Evolutionary conservation across 2,113 vertebrate genomes (phyloP).

Genomic region (Saguinus imperator): DNA sequence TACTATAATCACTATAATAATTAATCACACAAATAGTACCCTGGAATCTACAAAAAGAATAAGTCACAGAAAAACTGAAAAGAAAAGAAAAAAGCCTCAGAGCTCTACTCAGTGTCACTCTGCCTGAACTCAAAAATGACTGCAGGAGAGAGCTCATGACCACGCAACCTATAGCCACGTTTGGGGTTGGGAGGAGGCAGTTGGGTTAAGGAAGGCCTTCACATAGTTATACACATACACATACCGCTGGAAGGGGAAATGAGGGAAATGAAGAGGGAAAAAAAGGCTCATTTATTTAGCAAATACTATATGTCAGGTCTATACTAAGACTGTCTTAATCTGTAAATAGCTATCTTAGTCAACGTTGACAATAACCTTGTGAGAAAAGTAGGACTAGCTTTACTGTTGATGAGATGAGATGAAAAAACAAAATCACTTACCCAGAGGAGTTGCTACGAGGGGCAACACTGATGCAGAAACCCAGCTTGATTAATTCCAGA

Average conservation of each 20-base stretch:
- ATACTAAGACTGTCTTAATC: slow-evolving; percentile 33
- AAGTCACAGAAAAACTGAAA: slow-evolving; percentile 5
- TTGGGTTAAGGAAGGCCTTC: neutral
- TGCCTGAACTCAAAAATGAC: slow-evolving; percentile 11
- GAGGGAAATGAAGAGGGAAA: neutral
- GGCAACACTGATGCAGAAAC: neutral
- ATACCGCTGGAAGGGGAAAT: neutral
- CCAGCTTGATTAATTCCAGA: neutral
- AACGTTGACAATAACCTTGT: slow-evolving; percentile 24
- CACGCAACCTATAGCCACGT: neutral
- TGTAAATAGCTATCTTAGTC: slow-evolving; percentile 35
- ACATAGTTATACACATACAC: neutral
- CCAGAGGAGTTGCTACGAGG: neutral
- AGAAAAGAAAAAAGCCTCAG: neutral
- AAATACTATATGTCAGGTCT: slow-evolving; percentile 31
- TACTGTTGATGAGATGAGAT: neutral
- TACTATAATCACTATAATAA: neutral
- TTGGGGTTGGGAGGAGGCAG: neutral
- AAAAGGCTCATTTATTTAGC: slow-evolving; percentile 33
- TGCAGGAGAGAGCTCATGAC: neutral
- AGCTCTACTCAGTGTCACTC: neutral
- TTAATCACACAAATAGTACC: neutral
- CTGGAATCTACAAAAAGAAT: neutral
- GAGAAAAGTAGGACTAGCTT: slow-evolving; percentile 22
- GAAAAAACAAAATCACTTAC: neutral